Percentiles rank a stretch among this genome's conserved stretches.
phyloP scores from a whole-genome alignment of 2,113 vertebrate species.

The Apteryx owenii region DNA sequence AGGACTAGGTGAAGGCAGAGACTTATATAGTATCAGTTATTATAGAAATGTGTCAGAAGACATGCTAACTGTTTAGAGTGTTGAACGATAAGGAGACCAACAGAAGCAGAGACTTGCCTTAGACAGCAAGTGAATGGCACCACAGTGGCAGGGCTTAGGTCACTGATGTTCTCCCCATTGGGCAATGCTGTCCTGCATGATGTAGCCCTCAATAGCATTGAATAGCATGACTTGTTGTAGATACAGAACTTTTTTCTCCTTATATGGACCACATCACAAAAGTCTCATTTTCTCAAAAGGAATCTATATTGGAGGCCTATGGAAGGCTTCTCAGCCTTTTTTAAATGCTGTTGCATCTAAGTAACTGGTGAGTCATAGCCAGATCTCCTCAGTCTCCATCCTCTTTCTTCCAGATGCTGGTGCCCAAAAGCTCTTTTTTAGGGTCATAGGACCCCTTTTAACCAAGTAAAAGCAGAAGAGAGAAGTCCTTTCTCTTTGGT shows the following conservation, averaged over 20 bases:
- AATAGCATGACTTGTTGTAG: neutral
- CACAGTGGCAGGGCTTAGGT: neutral
- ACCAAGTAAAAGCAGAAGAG: neutral
- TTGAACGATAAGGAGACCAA: neutral
- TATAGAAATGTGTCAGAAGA: neutral
- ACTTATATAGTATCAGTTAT: rapidly evolving
- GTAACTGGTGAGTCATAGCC: neutral
- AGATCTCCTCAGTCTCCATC: neutral
- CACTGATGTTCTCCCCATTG: rapidly evolving
- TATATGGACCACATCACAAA: neutral
- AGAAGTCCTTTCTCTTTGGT: neutral
- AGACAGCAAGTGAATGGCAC: neutral
- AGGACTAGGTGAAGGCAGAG: neutral
- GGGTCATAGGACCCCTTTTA: neutral
- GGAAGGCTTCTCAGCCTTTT: neutral
- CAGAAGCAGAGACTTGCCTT: rapidly evolving
- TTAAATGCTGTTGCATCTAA: neutral
- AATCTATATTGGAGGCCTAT: neutral
- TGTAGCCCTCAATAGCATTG: neutral
- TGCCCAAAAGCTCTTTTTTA: neutral
- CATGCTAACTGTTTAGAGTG: neutral
- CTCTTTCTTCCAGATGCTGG: neutral
- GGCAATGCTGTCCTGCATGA: neutral
- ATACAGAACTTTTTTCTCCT: neutral
- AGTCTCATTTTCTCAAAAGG: neutral